Percentiles rank a stretch among this genome's conserved stretches.
Evolutionary conservation across 2,888 invertebrate species (phyloP).

Genomic region (Rhaphigaster nebulosa): DNA sequence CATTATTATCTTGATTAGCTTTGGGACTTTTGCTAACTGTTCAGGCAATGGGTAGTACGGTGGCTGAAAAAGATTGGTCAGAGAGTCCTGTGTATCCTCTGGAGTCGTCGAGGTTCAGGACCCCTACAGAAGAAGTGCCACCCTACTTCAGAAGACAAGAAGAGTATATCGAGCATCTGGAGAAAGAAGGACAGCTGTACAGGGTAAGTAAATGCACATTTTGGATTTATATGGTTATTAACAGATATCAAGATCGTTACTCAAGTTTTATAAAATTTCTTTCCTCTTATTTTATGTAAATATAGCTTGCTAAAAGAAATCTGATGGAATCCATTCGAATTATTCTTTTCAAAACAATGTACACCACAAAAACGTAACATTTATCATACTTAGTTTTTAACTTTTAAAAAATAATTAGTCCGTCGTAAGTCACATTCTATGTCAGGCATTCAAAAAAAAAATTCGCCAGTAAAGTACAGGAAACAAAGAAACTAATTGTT

Average conservation of each 20-base stretch:
- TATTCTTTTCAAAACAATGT: neutral
- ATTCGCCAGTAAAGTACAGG: no score
- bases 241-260: neutral
- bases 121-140: slow-evolving; percentile 80
- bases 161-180: slow-evolving; percentile 88
- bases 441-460: no score
- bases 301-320: neutral
- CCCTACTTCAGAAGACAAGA: slow-evolving; percentile 88
- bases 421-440: no score
- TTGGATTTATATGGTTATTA: neutral
- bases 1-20: no score
- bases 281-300: neutral
- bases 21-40: neutral
- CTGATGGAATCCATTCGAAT: neutral
- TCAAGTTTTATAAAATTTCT: slow-evolving; percentile 53
- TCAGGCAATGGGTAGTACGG: neutral
- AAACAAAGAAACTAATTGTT: no score
- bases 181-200: slow-evolving; percentile 87
- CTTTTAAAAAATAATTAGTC: no score
- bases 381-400: no score
- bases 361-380: no score
- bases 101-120: slow-evolving; percentile 62
- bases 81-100: slow-evolving; percentile 48
- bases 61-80: slow-evolving; percentile 41
- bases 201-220: slow-evolving; percentile 72